A percentile compares a stretch with the other conserved stretches of the same genome.
These are phyloP conservation scores for Hemichromis elongatus DNA, from an alignment of 2,113 vertebrate species.

Conservation along the genomic window DNA sequence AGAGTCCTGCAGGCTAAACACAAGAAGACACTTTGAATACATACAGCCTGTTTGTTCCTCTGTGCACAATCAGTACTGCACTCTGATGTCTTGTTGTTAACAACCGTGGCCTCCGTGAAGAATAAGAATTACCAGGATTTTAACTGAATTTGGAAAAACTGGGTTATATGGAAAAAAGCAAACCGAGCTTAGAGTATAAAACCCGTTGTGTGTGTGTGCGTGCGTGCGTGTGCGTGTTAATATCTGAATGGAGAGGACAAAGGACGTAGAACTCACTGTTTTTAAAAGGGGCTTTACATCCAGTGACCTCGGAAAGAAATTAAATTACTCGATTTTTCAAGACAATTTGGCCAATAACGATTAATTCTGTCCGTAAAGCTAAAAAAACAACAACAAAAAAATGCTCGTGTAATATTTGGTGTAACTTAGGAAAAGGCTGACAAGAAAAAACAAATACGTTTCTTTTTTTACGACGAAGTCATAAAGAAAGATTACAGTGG, in stretches of 20 bases:
- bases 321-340: neutral
- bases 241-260: neutral
- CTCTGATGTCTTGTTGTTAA: neutral
- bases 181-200: neutral
- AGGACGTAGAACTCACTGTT: neutral
- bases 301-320: neutral
- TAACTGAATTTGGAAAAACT: neutral
- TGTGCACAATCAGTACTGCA: neutral
- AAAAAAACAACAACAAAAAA: neutral
- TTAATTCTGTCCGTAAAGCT: neutral
- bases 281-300: neutral
- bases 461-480: neutral
- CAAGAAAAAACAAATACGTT: neutral
- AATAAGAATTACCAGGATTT: neutral
- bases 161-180: neutral
- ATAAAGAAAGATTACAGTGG: neutral
- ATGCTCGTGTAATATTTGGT: neutral
- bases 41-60: neutral
- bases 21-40: neutral
- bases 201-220: neutral
- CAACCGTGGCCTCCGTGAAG: neutral
- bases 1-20: neutral
- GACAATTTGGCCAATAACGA: neutral
- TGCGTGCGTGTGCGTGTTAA: too few species aligned
- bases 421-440: neutral